Evolutionary conservation across 2,797 vertebrate genomes (phyloP).

Genomic region (Tiaroga cobitis): DNA sequence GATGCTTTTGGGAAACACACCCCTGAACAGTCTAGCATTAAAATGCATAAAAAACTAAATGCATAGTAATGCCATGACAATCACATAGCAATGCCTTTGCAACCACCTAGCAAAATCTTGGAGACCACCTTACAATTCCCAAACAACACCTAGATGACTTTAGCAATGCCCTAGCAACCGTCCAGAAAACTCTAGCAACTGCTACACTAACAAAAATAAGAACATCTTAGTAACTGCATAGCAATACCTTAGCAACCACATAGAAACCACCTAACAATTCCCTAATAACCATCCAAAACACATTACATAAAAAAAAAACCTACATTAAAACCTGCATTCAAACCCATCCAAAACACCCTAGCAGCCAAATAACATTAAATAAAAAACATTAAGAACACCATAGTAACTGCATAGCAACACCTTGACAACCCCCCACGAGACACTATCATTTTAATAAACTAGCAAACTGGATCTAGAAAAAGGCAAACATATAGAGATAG

Average conservation of each 20-base stretch:
- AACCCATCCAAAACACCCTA: background rate
- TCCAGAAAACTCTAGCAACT: background rate
- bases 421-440: background rate
- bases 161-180: background rate
- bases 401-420: background rate
- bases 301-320: background rate
- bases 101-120: background rate
- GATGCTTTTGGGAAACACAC: too few species aligned
- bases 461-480: background rate
- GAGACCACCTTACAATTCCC: background rate
- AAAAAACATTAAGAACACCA: background rate
- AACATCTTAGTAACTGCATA: background rate
- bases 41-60: background rate
- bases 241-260: background rate
- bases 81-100: background rate
- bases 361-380: too few species aligned
- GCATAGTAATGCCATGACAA: background rate
- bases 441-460: background rate
- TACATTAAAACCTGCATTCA: background rate
- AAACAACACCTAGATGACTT: background rate
- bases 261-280: background rate
- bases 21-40: too few species aligned
- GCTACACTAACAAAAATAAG: background rate
- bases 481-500: background rate
- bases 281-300: background rate